Percentiles rank a stretch among this genome's conserved stretches.
Evolutionary conservation across 2,888 invertebrate genomes (phyloP).

Genomic region (Laothoe populi): DNA sequence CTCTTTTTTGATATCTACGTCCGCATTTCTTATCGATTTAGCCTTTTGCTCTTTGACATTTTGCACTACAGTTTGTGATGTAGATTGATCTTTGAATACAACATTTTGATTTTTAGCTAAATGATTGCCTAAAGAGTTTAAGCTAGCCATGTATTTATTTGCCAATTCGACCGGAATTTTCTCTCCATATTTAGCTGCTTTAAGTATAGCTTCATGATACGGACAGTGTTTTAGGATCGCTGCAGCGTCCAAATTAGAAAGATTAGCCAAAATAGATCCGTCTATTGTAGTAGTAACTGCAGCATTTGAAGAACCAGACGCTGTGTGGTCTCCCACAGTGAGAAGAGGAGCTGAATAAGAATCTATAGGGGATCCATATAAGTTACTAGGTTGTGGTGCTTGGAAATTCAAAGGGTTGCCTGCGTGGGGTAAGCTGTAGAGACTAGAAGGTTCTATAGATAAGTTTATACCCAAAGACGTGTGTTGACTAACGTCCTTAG

Average conservation of each 20-base stretch:
- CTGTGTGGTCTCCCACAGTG: conserved; percentile 80
- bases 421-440: conserved; percentile 81
- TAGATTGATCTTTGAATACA: conserved; percentile 50
- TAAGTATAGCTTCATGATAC: conserved; percentile 79
- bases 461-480: conserved; percentile 57
- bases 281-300: conserved; percentile 71
- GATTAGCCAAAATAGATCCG: conserved; percentile 67
- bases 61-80: conserved; percentile 58
- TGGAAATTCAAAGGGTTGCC: conserved; percentile 80
- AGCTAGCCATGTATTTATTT: conserved; percentile 80
- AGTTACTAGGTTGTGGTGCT: conserved; percentile 55
- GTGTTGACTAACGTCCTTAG: conserved; percentile 74
- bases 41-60: conserved; percentile 64
- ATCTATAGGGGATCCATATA: conserved; percentile 77
- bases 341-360: conserved; percentile 81
- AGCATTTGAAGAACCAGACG: conserved; percentile 71
- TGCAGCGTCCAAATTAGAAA: conserved; percentile 72
- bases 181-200: conserved; percentile 71
- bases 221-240: conserved; percentile 81
- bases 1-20: conserved; percentile 60
- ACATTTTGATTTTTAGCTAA: conserved; percentile 74
- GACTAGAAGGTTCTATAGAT: conserved; percentile 77
- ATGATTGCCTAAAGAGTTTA: conserved; percentile 80
- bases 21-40: conserved; percentile 62
- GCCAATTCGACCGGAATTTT: conserved; percentile 78